Conservation (phyloP, 2,797 vertebrate species). For the Myripristis jacobus region DNA sequence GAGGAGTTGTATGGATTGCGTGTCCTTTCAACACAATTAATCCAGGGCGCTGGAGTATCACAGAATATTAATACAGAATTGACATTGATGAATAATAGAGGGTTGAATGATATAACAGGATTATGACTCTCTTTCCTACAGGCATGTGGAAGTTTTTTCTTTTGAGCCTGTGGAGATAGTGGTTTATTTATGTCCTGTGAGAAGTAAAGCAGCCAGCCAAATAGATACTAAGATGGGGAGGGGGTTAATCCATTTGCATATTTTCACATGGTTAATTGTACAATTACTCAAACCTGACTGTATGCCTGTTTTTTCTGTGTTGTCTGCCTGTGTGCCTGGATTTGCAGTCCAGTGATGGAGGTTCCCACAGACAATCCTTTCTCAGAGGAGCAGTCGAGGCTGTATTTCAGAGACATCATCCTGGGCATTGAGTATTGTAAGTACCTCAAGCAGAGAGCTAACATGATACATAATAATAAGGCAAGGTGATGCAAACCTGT, state of each 20-base stretch:
- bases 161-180: neutral
- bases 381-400: constrained; percentile 90
- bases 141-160: neutral
- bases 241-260: neutral
- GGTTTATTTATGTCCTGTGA: neutral
- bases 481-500: neutral
- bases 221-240: neutral
- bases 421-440: constrained; percentile 97
- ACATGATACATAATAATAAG: neutral
- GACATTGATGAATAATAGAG: neutral
- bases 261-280: constrained; percentile 6
- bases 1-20: neutral
- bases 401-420: constrained; percentile 94
- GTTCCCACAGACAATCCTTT: constrained; percentile 91
- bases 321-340: constrained; percentile 18
- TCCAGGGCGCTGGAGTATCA: neutral
- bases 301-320: neutral
- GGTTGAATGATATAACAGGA: neutral
- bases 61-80: constrained; percentile 23
- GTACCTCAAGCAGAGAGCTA: constrained; percentile 69
- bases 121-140: neutral
- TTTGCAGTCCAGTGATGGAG: constrained; percentile 94
- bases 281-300: neutral
- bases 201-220: neutral
- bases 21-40: neutral